A percentile compares a stretch with the other conserved stretches of the same genome.
Evolutionary conservation across 2,888 invertebrate genomes (phyloP).

Genomic region (Polymixis flavicincta): DNA sequence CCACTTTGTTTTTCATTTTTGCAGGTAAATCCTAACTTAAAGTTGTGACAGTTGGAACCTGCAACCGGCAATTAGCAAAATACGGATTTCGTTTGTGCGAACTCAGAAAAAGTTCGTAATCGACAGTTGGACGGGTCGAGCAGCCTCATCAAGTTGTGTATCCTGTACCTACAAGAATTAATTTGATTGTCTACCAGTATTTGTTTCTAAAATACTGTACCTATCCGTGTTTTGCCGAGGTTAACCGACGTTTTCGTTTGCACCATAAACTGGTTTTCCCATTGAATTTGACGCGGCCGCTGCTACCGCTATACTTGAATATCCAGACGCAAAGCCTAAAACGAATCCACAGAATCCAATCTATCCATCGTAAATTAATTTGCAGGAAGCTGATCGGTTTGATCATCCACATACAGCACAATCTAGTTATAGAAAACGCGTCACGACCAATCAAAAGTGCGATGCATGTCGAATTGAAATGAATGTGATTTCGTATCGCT

Average conservation of each 20-base stretch:
- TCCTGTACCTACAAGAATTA: not conserved
- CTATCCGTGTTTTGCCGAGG: no score
- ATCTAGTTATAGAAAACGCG: constrained; percentile 25
- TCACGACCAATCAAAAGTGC: constrained; percentile 29
- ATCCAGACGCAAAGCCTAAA: constrained; percentile 22
- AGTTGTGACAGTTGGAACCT: not conserved
- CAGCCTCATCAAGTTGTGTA: not conserved
- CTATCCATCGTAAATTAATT: constrained; percentile 41
- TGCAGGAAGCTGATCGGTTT: constrained; percentile 18
- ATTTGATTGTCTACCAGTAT: not conserved
- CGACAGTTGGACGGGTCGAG: not conserved
- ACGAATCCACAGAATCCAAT: constrained; percentile 33
- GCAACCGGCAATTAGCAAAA: constrained; percentile 1
- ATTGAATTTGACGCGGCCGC: constrained; percentile 31
- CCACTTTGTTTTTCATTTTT: not conserved
- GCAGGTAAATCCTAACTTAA: constrained; percentile 2
- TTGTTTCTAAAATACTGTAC: not conserved
- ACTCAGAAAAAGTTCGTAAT: not conserved
- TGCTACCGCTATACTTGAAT: constrained; percentile 13
- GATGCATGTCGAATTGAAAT: constrained; percentile 27
- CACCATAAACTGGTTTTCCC: constrained; percentile 7
- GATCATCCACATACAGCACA: constrained; percentile 16
- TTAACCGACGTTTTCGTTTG: not conserved
- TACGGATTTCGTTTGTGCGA: not conserved
- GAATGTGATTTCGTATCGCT: constrained; percentile 22